A percentile compares a stretch with the other conserved stretches of the same genome.
Conservation (phyloP, 2,797 vertebrate genomes). For the Ispidina lecontei region DNA sequence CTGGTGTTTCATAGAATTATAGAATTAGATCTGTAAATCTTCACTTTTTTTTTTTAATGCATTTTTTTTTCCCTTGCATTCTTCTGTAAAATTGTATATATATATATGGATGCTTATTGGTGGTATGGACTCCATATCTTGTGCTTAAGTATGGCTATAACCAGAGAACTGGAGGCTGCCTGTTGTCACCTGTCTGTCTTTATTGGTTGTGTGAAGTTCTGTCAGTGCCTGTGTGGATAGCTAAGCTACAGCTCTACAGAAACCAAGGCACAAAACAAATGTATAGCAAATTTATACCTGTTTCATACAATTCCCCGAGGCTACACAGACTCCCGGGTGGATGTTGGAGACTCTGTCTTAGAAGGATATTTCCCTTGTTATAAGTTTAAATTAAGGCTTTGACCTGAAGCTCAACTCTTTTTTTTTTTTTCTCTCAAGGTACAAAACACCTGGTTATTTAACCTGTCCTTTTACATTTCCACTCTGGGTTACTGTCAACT, state of each 20-base stretch:
- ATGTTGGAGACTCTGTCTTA: conserved; percentile 17
- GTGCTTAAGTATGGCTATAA: not conserved
- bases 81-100: not conserved
- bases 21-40: not conserved
- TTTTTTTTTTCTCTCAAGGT: conserved; percentile 48
- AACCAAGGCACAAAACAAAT: not conserved
- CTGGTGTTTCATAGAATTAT: not conserved
- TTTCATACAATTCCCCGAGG: conserved; percentile 35
- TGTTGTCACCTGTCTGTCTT: not conserved
- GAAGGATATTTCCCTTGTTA: conserved; percentile 41
- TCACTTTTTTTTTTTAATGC: rapidly evolving
- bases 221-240: not conserved
- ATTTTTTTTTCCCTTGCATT: not conserved
- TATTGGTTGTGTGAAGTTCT: not conserved
- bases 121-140: not conserved
- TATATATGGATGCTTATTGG: not conserved
- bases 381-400: conserved; percentile 65
- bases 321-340: not conserved
- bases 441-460: conserved; percentile 69
- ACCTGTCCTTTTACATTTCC: conserved; percentile 67
- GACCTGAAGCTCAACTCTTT: conserved; percentile 51
- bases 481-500: conserved; percentile 36
- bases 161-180: not conserved
- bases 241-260: not conserved
- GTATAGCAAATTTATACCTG: conserved; percentile 36